Percentiles rank a stretch among this genome's conserved stretches.
These are phyloP conservation scores for Whitmania pigra DNA, from an alignment of 1,140 invertebrate species.

Conservation along the genomic window DNA sequence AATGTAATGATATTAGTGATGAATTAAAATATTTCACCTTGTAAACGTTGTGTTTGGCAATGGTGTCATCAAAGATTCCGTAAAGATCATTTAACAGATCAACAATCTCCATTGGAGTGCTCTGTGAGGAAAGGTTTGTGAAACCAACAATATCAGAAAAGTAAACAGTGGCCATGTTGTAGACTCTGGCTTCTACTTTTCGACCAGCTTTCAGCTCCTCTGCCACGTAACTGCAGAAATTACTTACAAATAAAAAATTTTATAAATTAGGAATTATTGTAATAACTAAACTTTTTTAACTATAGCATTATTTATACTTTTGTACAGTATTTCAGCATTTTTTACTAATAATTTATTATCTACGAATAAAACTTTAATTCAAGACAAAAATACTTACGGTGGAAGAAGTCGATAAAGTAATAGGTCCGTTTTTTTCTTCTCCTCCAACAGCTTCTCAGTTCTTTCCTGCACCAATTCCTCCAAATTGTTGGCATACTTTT, in stretches of 20 bases:
- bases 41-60: constrained; percentile 87
- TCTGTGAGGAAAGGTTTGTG: constrained; percentile 63
- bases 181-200: constrained; percentile 70
- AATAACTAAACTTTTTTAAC: neutral
- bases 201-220: constrained; percentile 69
- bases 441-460: constrained; percentile 71
- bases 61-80: constrained; percentile 82
- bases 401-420: constrained; percentile 74
- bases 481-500: constrained; percentile 80
- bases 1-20: neutral
- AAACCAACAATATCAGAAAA: constrained; percentile 85
- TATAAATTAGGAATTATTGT: neutral
- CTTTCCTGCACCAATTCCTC: constrained; percentile 71
- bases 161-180: constrained; percentile 74
- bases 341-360: too few species aligned
- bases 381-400: constrained; percentile 47
- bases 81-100: constrained; percentile 85
- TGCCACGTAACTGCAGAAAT: constrained; percentile 59
- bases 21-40: constrained; percentile 52
- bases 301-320: neutral
- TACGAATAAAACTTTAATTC: neutral
- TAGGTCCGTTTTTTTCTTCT: constrained; percentile 79
- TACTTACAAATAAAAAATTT: neutral
- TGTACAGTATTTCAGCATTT: too few species aligned
- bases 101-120: constrained; percentile 50